Percentiles rank a stretch among this genome's conserved stretches.
Evolutionary conservation across 2,113 vertebrate genomes (phyloP).

Genomic region (Oncorhynchus gorbuscha): DNA sequence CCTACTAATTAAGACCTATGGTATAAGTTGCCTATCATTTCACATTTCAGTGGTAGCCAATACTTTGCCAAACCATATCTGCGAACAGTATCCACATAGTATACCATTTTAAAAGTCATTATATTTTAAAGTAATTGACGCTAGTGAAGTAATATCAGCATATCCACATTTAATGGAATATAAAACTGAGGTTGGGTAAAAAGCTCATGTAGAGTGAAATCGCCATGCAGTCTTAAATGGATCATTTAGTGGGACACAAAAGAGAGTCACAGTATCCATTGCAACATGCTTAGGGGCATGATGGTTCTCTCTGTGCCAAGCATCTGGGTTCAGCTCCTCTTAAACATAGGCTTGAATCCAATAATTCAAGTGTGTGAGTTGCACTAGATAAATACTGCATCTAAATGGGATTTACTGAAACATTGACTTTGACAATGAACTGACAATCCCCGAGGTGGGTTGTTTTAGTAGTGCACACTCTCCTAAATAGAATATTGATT

Average conservation of each 20-base stretch:
- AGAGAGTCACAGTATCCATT: constrained; percentile 48
- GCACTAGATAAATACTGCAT: constrained; percentile 59
- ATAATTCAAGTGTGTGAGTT: constrained; percentile 44
- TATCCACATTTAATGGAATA: neutral
- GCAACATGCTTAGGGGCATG: constrained; percentile 54
- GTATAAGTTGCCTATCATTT: no score
- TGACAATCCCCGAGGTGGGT: constrained; percentile 44
- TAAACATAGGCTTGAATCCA: constrained; percentile 54
- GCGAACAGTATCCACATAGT: no score
- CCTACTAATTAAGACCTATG: no score
- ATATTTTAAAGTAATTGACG: neutral
- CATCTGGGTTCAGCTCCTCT: constrained; percentile 60
- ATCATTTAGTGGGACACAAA: constrained; percentile 59
- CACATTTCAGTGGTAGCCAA: neutral
- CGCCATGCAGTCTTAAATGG: constrained; percentile 51
- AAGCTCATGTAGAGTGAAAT: constrained; percentile 28
- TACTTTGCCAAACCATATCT: neutral
- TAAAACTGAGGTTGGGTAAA: neutral
- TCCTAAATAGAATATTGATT: no score
- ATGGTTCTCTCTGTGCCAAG: constrained; percentile 51
- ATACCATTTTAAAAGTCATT: no score
- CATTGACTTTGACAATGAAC: constrained; percentile 56
- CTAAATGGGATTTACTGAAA: constrained; percentile 63
- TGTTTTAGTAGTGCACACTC: neutral
- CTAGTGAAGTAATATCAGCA: neutral